phyloP scores from a whole-genome alignment of 2,113 vertebrate species.

The Collichthys lucidus region DNA sequence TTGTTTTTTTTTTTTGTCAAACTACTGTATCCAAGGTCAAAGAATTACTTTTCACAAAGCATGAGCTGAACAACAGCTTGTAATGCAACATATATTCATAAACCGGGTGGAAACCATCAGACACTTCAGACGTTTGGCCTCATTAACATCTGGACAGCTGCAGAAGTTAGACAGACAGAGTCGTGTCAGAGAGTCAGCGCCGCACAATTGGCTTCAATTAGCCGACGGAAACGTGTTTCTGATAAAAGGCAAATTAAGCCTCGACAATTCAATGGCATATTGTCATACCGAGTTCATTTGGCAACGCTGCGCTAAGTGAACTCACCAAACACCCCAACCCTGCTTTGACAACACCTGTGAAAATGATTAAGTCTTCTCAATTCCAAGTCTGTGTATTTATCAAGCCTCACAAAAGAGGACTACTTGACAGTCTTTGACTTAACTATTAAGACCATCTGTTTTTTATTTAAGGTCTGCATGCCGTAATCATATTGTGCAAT shows the following conservation, averaged over 20 bases:
- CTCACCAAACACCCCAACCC: slow-evolving; percentile 44
- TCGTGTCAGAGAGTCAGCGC: slow-evolving; percentile 22
- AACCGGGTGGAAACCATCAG: slow-evolving; percentile 45
- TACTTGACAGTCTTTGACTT: slow-evolving; percentile 48
- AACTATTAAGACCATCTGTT: slow-evolving; percentile 55
- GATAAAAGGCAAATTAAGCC: slow-evolving; percentile 49
- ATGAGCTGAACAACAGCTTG: slow-evolving; percentile 34
- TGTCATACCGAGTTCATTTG: slow-evolving; percentile 62
- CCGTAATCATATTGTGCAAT: slow-evolving; percentile 49
- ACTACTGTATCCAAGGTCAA: background rate
- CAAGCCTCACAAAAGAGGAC: slow-evolving; percentile 8
- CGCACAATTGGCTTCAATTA: slow-evolving; percentile 64
- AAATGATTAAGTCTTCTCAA: slow-evolving; percentile 58
- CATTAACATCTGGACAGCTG: slow-evolving; percentile 54
- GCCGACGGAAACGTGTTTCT: slow-evolving; percentile 54
- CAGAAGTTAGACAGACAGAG: slow-evolving; percentile 51
- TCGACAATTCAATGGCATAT: slow-evolving; percentile 37
- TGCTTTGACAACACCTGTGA: slow-evolving; percentile 62
- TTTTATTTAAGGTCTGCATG: slow-evolving; percentile 33
- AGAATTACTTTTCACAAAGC: background rate
- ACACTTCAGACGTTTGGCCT: slow-evolving; percentile 51
- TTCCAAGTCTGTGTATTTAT: slow-evolving; percentile 52
- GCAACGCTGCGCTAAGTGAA: slow-evolving; percentile 38
- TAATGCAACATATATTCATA: slow-evolving; percentile 51
- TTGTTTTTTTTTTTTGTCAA: no score